phyloP scores from a whole-genome alignment of 2,888 invertebrate species.

The Mythimna albipuncta region DNA sequence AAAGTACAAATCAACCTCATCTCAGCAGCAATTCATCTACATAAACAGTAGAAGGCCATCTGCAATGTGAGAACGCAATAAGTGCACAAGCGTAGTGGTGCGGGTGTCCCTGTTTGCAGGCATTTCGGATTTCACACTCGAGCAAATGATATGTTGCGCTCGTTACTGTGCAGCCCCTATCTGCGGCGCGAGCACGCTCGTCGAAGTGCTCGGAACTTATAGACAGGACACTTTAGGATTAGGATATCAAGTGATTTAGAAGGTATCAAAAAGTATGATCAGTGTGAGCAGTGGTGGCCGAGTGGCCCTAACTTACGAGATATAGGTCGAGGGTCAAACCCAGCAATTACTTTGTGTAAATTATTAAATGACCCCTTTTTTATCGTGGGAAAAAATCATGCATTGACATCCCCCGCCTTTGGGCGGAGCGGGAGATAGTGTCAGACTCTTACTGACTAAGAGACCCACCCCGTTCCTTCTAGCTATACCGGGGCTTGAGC shows the following conservation, averaged over 20 bases:
- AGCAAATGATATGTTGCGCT: conserved; percentile 74
- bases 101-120: conserved; percentile 60
- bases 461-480: too few species aligned
- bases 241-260: background rate
- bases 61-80: conserved; percentile 38
- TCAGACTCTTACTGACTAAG: too few species aligned
- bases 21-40: conserved; percentile 4
- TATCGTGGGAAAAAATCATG: too few species aligned
- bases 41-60: conserved; percentile 11
- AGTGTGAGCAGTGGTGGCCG: too few species aligned
- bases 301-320: too few species aligned
- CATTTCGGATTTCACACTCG: conserved; percentile 65
- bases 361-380: too few species aligned
- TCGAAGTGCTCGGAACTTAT: conserved; percentile 11
- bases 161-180: conserved; percentile 64
- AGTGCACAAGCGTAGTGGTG: conserved; percentile 66
- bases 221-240: conserved; percentile 20
- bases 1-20: background rate
- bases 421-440: too few species aligned
- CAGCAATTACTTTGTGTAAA: too few species aligned
- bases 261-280: too few species aligned
- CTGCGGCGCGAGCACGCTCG: conserved; percentile 15
- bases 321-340: too few species aligned
- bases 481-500: too few species aligned
- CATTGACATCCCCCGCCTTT: too few species aligned